Percentiles rank a stretch among this genome's conserved stretches.
Conservation (phyloP, 2,888 invertebrate species). For the Sialis lutaria region DNA sequence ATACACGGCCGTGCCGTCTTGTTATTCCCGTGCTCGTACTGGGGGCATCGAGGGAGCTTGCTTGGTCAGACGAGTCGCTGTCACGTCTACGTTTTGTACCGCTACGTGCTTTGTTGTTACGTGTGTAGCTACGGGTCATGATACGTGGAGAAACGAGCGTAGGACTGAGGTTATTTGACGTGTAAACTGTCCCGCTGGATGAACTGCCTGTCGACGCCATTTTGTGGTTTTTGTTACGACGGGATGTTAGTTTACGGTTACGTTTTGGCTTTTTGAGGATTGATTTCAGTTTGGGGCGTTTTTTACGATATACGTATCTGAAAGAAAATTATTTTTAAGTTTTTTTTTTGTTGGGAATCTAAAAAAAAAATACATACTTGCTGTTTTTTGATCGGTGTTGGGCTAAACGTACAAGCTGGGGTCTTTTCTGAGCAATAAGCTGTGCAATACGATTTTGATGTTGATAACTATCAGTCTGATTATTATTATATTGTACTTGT, state of each 20-base stretch:
- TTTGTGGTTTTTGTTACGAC: not conserved
- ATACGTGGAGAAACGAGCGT: not conserved
- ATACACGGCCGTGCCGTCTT: conserved; percentile 14
- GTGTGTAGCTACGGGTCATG: too few species aligned
- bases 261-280: not conserved
- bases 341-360: not conserved
- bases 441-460: conserved; percentile 49
- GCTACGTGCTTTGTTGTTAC: not conserved
- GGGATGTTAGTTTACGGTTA: not conserved
- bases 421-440: conserved; percentile 52
- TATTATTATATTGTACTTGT: not conserved
- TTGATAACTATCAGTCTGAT: conserved; percentile 7
- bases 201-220: not conserved
- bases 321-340: not conserved
- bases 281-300: conserved; percentile 1
- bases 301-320: not conserved
- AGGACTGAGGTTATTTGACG: not conserved
- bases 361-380: conserved; percentile 13
- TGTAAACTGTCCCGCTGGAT: not conserved
- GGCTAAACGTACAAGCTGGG: conserved; percentile 44
- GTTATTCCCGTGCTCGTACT: conserved; percentile 44
- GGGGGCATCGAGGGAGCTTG: conserved; percentile 33
- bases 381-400: conserved; percentile 32
- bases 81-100: conserved; percentile 14
- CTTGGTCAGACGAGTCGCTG: conserved; percentile 20